A percentile compares a stretch with the other conserved stretches of the same genome.
Evolutionary conservation across 2,888 invertebrate genomes (phyloP).

Genomic region (Dryobotodes eremita): DNA sequence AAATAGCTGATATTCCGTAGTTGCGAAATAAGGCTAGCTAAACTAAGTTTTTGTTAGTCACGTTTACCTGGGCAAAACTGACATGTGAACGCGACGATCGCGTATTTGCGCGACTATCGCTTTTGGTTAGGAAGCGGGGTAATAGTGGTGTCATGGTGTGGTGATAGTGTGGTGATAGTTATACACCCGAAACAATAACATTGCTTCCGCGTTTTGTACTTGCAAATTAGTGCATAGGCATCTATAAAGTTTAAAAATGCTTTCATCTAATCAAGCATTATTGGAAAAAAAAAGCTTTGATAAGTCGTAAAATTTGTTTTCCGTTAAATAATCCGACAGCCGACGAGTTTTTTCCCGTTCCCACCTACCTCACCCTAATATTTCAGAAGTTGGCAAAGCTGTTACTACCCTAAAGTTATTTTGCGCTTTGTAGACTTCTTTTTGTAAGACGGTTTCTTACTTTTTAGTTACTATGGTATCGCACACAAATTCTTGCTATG

Average conservation of each 20-base stretch:
- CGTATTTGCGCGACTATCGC: not conserved
- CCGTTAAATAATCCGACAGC: not conserved
- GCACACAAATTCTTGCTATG: not conserved
- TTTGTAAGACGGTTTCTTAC: not conserved
- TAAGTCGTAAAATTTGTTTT: not conserved
- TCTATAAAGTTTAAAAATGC: too few species aligned
- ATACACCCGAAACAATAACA: not conserved
- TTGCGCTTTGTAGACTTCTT: not conserved
- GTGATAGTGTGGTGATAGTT: not conserved
- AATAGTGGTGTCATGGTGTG: not conserved
- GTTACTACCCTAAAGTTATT: not conserved
- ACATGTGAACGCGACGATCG: not conserved
- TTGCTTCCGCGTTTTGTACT: not conserved
- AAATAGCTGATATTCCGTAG: slow-evolving; percentile 22
- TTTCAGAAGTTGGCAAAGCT: not conserved
- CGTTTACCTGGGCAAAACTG: not conserved
- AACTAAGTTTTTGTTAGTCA: not conserved
- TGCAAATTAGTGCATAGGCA: too few species aligned
- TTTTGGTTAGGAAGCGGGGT: not conserved
- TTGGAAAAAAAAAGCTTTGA: too few species aligned
- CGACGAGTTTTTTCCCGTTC: not conserved
- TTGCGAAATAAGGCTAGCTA: slow-evolving; percentile 30
- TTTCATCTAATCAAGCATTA: too few species aligned
- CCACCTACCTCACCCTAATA: not conserved
- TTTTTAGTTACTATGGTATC: not conserved